Conservation (phyloP, 2,888 invertebrate genomes). For the Serripes groenlandicus region DNA sequence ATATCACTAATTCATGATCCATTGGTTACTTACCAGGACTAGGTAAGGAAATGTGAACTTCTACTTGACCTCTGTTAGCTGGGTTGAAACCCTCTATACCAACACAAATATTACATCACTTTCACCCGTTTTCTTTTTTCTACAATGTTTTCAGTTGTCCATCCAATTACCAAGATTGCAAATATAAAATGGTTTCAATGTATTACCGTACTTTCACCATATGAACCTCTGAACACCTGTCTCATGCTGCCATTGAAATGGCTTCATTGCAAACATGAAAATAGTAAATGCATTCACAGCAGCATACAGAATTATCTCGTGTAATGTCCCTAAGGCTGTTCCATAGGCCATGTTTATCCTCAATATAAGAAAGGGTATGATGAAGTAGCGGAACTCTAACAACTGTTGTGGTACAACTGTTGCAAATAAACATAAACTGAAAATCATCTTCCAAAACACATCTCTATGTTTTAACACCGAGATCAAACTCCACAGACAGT, state of each 20-base stretch:
- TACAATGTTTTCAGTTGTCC: no score
- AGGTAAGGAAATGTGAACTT: no score
- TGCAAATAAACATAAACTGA: constrained; percentile 89
- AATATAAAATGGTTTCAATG: neutral
- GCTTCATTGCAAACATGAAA: constrained; percentile 92
- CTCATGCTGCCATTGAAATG: constrained; percentile 92
- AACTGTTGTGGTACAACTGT: constrained; percentile 93
- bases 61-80: no score
- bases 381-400: constrained; percentile 97
- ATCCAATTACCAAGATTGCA: neutral
- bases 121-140: no score
- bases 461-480: constrained; percentile 76
- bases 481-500: constrained; percentile 74
- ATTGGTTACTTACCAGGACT: no score
- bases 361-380: constrained; percentile 95
- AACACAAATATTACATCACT: no score
- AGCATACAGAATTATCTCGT: constrained; percentile 90
- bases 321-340: constrained; percentile 87
- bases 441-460: constrained; percentile 88
- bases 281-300: constrained; percentile 91
- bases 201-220: constrained; percentile 89
- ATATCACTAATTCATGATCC: no score
- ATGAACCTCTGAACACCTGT: constrained; percentile 93
- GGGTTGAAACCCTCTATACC: no score
- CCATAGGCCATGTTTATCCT: constrained; percentile 89